Conservation (phyloP, 2,113 vertebrate species). For the Pristiophorus japonicus region DNA sequence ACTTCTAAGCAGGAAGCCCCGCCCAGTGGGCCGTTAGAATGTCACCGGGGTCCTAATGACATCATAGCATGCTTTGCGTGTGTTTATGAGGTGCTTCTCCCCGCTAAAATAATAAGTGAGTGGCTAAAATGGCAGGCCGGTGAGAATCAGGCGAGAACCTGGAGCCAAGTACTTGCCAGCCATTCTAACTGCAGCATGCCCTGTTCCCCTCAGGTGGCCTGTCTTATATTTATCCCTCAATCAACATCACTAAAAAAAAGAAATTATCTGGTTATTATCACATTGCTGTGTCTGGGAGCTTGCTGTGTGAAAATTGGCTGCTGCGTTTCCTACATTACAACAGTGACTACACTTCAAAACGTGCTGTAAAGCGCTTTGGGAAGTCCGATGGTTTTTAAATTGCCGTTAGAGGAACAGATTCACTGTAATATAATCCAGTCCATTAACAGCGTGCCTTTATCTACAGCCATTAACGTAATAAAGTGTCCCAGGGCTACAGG, state of each 20-base stretch:
- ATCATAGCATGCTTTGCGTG: too few relatives aligned
- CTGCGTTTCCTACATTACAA: too few relatives aligned
- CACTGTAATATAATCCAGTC: not conserved
- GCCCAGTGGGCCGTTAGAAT: not conserved
- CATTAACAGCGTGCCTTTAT: not conserved
- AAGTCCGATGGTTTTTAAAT: not conserved
- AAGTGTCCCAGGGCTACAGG: too few relatives aligned
- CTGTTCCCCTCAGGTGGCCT: not conserved
- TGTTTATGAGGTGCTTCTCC: too few relatives aligned
- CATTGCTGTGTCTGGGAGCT: too few relatives aligned
- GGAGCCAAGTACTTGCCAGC: not conserved
- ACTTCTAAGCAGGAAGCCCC: too few relatives aligned
- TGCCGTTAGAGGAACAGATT: not conserved
- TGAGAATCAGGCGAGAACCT: not conserved
- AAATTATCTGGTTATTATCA: too few relatives aligned
- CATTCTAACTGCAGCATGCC: not conserved
- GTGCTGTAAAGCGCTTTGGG: too few relatives aligned
- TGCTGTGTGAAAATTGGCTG: too few relatives aligned
- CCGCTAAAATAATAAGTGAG: not conserved
- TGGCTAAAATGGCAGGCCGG: not conserved
- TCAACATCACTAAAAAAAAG: too few relatives aligned
- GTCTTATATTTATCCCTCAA: not conserved
- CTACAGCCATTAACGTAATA: not conserved
- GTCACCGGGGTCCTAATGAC: not conserved
- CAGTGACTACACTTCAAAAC: too few relatives aligned